Evolutionary conservation across 2,113 vertebrate species (phyloP).

Genomic region (Colaptes auratus): DNA sequence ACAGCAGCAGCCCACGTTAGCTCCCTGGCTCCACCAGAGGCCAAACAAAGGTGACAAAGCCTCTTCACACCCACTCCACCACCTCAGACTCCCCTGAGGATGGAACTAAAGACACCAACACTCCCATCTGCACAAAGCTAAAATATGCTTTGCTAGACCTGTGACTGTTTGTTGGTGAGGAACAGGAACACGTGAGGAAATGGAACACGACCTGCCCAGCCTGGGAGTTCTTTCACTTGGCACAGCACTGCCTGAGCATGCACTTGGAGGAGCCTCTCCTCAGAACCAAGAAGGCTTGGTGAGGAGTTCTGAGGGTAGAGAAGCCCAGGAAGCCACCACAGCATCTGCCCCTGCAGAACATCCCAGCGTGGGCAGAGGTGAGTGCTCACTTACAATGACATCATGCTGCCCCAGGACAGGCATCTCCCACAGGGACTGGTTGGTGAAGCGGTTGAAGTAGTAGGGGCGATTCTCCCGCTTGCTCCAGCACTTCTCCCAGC

Average conservation of each 20-base stretch:
- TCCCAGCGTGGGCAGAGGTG: neutral
- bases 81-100: neutral
- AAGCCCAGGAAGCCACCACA: accelerated
- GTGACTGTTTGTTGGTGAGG: neutral
- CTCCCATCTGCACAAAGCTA: neutral
- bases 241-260: neutral
- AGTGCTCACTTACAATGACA: constrained; percentile 88
- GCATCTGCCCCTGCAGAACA: neutral
- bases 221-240: neutral
- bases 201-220: neutral
- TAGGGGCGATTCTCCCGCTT: constrained; percentile 94
- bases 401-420: constrained; percentile 96
- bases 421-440: constrained; percentile 98
- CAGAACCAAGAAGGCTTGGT: accelerated
- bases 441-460: constrained; percentile 98
- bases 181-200: neutral
- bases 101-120: neutral
- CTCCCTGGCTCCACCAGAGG: neutral
- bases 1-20: neutral
- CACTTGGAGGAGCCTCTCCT: neutral
- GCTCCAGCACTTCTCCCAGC: constrained; percentile 99
- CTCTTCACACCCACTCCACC: neutral
- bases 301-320: neutral
- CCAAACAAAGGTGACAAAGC: neutral
- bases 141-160: neutral